Conservation (phyloP, 53 echinoderm and acorn worm genomes). For the Pentamera pediparva region DNA sequence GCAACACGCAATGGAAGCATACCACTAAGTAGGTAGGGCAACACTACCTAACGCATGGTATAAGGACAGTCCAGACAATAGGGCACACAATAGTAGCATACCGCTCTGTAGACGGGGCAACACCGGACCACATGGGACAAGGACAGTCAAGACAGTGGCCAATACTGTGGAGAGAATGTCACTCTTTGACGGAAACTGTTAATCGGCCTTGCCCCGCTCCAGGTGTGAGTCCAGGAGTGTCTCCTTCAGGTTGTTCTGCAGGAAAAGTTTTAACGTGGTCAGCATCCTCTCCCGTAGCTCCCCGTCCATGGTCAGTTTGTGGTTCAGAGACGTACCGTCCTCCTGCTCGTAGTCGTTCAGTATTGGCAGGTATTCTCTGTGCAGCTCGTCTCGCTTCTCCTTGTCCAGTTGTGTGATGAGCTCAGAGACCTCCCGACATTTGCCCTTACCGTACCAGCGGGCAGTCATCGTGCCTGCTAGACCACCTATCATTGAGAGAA, state of each 20-base stretch:
- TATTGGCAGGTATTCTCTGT: conserved; percentile 49
- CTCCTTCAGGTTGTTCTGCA: conserved; percentile 70
- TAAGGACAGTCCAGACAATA: too few species aligned
- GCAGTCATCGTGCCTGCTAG: conserved; percentile 67
- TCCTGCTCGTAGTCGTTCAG: conserved; percentile 60
- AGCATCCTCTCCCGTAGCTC: conserved; percentile 76
- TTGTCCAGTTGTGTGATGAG: conserved; percentile 58
- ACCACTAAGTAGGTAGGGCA: too few species aligned
- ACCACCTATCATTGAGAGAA: conserved; percentile 53
- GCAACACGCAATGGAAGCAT: too few species aligned
- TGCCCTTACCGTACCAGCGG: conserved; percentile 75
- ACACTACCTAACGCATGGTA: too few species aligned
- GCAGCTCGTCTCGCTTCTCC: conserved; percentile 65
- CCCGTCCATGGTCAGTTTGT: conserved; percentile 62
- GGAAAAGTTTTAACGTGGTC: conserved; percentile 50
- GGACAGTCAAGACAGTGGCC: too few species aligned
- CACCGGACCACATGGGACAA: too few species aligned
- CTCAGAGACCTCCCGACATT: conserved; percentile 58
- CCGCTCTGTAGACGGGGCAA: too few species aligned
- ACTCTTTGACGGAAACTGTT: too few species aligned
- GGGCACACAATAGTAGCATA: too few species aligned
- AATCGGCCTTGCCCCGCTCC: conserved; percentile 90
- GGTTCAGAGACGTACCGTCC: conserved; percentile 55
- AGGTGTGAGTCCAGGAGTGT: conserved; percentile 50
- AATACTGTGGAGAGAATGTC: too few species aligned